These are phyloP conservation scores for Crambe crambe DNA, from an alignment of 37 sponge, comb jelly and placozoan species.

Conservation along the genomic window DNA sequence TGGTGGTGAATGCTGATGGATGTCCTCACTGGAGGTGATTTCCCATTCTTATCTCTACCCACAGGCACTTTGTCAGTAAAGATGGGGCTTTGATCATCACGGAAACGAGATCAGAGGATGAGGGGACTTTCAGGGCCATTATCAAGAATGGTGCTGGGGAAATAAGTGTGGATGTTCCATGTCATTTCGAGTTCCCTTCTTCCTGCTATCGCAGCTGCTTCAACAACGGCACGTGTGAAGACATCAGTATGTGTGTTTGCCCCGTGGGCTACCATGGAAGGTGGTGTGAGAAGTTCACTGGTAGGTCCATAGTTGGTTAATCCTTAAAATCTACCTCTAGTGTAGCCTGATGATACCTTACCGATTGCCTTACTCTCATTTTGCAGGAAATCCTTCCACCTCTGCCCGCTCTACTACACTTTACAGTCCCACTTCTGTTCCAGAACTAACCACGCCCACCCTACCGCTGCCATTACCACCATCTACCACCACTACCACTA, in stretches of 20 bases:
- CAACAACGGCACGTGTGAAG: conserved; percentile 16
- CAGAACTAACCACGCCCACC: not conserved
- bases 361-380: too few species aligned
- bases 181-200: conserved; percentile 3
- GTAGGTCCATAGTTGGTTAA: too few species aligned
- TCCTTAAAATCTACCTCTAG: too few species aligned
- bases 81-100: conserved; percentile 30
- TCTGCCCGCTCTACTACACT: too few species aligned
- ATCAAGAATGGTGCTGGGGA: conserved; percentile 38
- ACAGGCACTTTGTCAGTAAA: conserved; percentile 11
- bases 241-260: conserved; percentile 14
- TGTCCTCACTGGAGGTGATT: too few species aligned
- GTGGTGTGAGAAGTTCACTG: conserved; percentile 4
- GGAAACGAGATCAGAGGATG: conserved; percentile 13
- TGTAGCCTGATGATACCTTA: too few species aligned
- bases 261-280: not conserved
- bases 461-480: too few species aligned
- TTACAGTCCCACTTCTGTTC: too few species aligned
- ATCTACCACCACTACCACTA: too few species aligned
- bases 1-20: too few species aligned
- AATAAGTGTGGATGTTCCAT: not conserved
- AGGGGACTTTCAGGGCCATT: conserved; percentile 26
- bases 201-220: conserved; percentile 4
- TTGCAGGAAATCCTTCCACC: too few species aligned
- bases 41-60: too few species aligned